Conservation (phyloP, 2,888 invertebrate genomes). For the Strigamia maritima region DNA sequence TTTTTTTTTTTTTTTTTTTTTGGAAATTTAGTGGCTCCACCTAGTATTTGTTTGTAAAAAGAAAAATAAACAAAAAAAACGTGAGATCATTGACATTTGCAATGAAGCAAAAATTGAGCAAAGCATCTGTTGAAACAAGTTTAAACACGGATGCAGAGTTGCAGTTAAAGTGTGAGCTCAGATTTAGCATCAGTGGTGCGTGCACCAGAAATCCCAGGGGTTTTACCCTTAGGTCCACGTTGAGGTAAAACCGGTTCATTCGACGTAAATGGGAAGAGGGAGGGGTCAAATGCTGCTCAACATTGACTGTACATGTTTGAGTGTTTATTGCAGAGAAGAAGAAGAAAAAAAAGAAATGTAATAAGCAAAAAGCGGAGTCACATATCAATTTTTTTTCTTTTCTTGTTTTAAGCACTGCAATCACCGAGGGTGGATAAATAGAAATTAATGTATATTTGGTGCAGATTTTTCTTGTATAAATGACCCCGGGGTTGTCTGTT, state of each 20-base stretch:
- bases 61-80: too few species aligned
- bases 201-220: conserved; percentile 25
- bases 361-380: background rate
- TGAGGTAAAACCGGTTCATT: conserved; percentile 30
- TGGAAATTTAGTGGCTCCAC: too few species aligned
- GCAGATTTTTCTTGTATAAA: background rate
- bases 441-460: background rate
- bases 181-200: conserved; percentile 30
- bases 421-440: background rate
- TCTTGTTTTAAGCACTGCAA: background rate
- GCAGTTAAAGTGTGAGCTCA: background rate
- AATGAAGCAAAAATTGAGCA: background rate
- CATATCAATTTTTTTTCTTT: conserved; percentile 10
- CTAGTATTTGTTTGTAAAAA: too few species aligned
- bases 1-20: too few species aligned
- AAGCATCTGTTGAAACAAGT: too few species aligned
- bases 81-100: background rate
- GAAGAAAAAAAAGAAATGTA: background rate
- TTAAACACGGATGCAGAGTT: background rate
- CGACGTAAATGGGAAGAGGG: conserved; percentile 21
- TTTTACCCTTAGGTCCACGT: conserved; percentile 26
- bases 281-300: conserved; percentile 20
- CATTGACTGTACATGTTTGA: conserved; percentile 19
- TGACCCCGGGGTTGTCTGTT: background rate
- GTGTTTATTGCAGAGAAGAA: background rate